Base-by-base conservation (phyloP, 2,888 invertebrate species). In the Adela reaumurella region DNA sequence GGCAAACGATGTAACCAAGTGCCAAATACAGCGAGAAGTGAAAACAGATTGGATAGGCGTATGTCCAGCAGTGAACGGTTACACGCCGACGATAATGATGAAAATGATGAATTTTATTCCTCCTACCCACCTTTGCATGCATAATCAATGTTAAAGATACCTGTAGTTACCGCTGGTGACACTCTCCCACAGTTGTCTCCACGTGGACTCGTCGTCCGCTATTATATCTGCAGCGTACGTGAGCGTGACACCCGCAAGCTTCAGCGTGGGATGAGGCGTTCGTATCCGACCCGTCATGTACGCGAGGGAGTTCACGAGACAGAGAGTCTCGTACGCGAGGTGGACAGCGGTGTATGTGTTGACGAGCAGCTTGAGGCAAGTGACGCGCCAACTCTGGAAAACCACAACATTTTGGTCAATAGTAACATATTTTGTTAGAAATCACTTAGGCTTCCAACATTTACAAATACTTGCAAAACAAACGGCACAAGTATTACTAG, bases 211-310 rank as follows among this genome's bases (percentile, higher is more conserved):
- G 16, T 51, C 49, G 52, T 69, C 52, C 57, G 69, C 54, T 70
- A 78, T 1, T 85, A 80, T 60, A 86, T 85, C 2, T 78, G 68
- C 29, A 91, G 69, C 28, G 83, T 79, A 2, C 88, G 64, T 1
- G 83, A 78, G 2, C 89, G 83, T 74, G 47, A 81, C 50, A 53
- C 81, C 67, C 57, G 85, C 53, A 1, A 84, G 57, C 41, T 72
- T 68, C 50, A 87, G 69, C 48, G 65, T 70, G 48, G 73, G 81
- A 51, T 78, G 71, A 64, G 89, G 84, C 45, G 78, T 64, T 24
- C 65, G 60, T 1, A 80, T 69, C 49, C 65, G 62, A 17, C 74
- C 71, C 18, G 84, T 78, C 58, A 87, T 64, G 64, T 90, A 92
- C 0, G 81, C 67, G 46, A 86, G 68, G 52, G 84, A 82, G 55